Base-by-base conservation (phyloP, 2,113 vertebrate species). In the Panurus biarmicus region DNA sequence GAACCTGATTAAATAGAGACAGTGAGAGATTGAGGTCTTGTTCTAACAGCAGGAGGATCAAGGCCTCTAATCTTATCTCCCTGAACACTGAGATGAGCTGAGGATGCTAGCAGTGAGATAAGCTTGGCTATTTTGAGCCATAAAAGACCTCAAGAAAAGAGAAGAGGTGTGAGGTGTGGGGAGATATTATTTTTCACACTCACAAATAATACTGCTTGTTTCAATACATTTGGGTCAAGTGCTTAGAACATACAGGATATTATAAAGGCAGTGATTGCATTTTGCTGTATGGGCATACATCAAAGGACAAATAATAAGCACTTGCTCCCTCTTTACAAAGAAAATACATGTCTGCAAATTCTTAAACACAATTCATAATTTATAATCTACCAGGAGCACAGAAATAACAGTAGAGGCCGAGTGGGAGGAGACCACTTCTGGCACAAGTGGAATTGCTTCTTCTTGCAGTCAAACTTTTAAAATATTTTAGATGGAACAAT, bases 11-110 rank as follows among this genome's bases (percentile, higher is more conserved):
- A 99, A 99, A 99, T 95, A 97, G 98, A 99, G 99, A 98, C 98
- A 99, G 98, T 98, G 98, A 98, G 97, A 99, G 99, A 99, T 99
- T 99, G 99, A 99, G 98, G 99, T 99, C 99, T 99, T 99, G 98
- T 99, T 99, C 98, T 98, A 98, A 98, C 98, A 98, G 98, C 96
- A 93, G 98, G 97, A 97, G 97, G 99, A 99, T 99, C 99, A 99
- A 99, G 98, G 98, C 98, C 97, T 97, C 97, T 98, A 98, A 99
- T 99, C 98, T 98, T 98, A 98, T 98, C 98, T 98, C 96, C 96
- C 94, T 73, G 95, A 97, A 97, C 95, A 97, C 95, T 72, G 96
- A 97, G 97, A 98, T 98, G 97, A 97, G 97, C 95, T 95, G 96
- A 97, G 90, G 90, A 96, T 91, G 87, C 58, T 90, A 93, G 92